phyloP scores from a whole-genome alignment of 2,797 vertebrate genomes.

The Lacerta agilis region DNA sequence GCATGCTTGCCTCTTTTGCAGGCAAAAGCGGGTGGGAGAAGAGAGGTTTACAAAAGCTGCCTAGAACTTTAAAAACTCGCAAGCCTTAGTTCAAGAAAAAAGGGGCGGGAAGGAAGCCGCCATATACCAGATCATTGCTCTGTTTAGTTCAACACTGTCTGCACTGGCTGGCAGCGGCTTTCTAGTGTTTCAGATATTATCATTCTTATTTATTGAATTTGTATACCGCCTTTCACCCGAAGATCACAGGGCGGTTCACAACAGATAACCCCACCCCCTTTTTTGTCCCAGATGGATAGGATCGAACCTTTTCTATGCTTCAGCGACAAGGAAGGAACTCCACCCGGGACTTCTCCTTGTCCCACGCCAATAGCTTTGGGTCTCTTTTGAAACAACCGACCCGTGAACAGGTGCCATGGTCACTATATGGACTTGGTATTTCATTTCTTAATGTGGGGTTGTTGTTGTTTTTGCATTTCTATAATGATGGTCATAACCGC shows the following conservation, averaged over 20 bases:
- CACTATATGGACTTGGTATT: too few relatives aligned
- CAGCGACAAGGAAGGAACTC: background rate
- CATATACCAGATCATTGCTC: background rate
- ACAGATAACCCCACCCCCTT: too few relatives aligned
- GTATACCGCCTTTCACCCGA: too few relatives aligned
- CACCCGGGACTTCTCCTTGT: background rate
- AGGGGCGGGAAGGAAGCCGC: background rate
- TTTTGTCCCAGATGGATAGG: background rate
- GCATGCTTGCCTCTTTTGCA: background rate
- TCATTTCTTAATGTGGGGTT: background rate
- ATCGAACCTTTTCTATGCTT: background rate
- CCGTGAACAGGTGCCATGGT: background rate
- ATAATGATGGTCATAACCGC: too few relatives aligned
- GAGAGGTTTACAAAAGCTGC: background rate
- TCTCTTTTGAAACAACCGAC: background rate
- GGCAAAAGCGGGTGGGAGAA: conserved; percentile 3
- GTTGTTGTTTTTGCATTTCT: too few relatives aligned
- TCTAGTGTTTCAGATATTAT: background rate
- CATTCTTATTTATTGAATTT: too few relatives aligned
- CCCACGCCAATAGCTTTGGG: background rate
- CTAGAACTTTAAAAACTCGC: background rate
- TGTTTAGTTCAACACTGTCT: background rate
- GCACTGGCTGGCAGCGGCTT: too few relatives aligned
- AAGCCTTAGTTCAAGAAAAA: background rate
- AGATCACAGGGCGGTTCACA: too few relatives aligned